A percentile compares a stretch with the other conserved stretches of the same genome.
Evolutionary conservation across 2,888 invertebrate genomes (phyloP).

Genomic region (Carterocephalus palaemon): DNA sequence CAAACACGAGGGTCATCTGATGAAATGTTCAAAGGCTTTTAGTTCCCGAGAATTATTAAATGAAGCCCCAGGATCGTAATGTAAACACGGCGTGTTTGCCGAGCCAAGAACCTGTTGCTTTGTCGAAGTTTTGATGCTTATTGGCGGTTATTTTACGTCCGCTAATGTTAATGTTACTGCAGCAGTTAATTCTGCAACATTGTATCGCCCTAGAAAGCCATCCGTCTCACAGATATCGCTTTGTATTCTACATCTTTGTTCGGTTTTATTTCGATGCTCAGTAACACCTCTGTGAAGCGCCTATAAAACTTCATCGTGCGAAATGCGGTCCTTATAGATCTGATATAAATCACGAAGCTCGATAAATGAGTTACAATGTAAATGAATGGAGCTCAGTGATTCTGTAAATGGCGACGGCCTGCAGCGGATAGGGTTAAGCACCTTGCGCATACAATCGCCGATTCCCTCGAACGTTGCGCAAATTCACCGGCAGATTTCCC

Average conservation of each 20-base stretch:
- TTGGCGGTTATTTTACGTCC: conserved; percentile 76
- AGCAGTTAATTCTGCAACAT: conserved; percentile 65
- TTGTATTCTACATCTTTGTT: conserved; percentile 38
- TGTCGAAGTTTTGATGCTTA: conserved; percentile 74
- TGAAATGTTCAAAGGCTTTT: conserved; percentile 80
- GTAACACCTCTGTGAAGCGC: conserved; percentile 30
- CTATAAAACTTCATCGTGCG: conserved; percentile 32
- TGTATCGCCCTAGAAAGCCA: conserved; percentile 45
- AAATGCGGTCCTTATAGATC: conserved; percentile 28
- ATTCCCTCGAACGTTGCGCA: conserved; percentile 57
- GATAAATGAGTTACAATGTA: conserved; percentile 14
- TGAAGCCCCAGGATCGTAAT: conserved; percentile 78
- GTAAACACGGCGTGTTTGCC: conserved; percentile 73
- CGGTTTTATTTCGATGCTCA: conserved; percentile 38
- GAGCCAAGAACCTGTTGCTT: conserved; percentile 75
- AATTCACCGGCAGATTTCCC: conserved; percentile 64
- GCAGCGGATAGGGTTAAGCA: conserved; percentile 46
- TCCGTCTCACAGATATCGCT: conserved; percentile 34
- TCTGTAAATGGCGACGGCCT: conserved; percentile 8
- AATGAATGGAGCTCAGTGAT: conserved; percentile 8
- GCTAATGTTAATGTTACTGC: conserved; percentile 71
- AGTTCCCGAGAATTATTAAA: conserved; percentile 80
- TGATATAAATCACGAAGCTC: conserved; percentile 31
- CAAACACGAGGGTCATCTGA: conserved; percentile 79
- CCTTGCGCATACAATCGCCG: conserved; percentile 54